Conservation (phyloP, 2,888 invertebrate genomes). For the Rhagium mordax region DNA sequence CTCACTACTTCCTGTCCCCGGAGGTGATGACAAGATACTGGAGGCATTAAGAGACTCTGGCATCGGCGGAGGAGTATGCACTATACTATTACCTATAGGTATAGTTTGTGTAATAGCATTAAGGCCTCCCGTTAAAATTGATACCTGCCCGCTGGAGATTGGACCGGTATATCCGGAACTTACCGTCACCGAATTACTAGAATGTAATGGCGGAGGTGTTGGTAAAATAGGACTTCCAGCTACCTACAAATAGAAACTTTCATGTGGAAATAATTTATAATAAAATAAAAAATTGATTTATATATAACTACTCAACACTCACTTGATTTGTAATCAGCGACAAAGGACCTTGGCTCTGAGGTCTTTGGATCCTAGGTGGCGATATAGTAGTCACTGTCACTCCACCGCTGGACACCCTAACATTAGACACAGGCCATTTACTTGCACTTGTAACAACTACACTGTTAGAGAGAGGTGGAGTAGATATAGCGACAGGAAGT, state of each 20-base stretch:
- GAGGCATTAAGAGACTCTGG: constrained; percentile 50
- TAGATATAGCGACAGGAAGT: constrained; percentile 60
- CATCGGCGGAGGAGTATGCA: constrained; percentile 50
- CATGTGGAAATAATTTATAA: neutral
- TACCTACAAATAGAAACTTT: constrained; percentile 38
- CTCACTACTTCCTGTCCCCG: constrained; percentile 59
- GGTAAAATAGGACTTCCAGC: constrained; percentile 46
- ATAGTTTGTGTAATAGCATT: constrained; percentile 65
- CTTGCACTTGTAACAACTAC: constrained; percentile 72
- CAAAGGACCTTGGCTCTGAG: constrained; percentile 73
- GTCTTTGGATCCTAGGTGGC: constrained; percentile 70
- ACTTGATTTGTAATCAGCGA: constrained; percentile 64
- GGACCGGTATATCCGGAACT: constrained; percentile 67
- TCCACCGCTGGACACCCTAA: constrained; percentile 72
- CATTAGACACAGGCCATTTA: constrained; percentile 72
- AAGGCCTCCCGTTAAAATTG: constrained; percentile 63
- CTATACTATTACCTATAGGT: constrained; percentile 61
- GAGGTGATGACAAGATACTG: constrained; percentile 39
- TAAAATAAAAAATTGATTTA: neutral
- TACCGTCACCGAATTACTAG: constrained; percentile 64
- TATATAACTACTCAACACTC: constrained; percentile 31
- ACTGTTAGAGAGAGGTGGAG: constrained; percentile 69
- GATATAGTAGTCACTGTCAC: constrained; percentile 79
- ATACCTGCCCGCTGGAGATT: constrained; percentile 66
- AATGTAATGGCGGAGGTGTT: constrained; percentile 51